phyloP scores from a whole-genome alignment of 1,140 invertebrate genomes.

The Dufourea novaeangliae region DNA sequence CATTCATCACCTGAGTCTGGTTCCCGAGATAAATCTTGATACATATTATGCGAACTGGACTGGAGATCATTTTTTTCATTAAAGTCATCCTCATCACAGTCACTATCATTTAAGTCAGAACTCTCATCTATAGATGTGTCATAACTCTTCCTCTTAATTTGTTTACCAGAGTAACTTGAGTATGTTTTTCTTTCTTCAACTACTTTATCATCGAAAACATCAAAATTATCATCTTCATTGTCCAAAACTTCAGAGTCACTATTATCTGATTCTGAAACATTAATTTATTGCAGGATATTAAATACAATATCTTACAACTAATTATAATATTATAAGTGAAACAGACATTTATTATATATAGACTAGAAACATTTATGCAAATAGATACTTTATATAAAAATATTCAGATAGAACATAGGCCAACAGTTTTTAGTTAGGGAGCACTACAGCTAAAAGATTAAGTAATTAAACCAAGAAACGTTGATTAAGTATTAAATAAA shows the following conservation, averaged over 20 bases:
- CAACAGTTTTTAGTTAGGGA: too few relatives aligned
- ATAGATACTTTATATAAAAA: too few relatives aligned
- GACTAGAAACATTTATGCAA: too few relatives aligned
- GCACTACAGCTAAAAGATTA: too few relatives aligned
- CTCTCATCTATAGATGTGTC: not conserved
- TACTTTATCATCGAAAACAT: not conserved
- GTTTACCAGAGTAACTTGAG: not conserved
- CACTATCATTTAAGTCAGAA: slow-evolving; percentile 1
- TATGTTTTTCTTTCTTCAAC: not conserved
- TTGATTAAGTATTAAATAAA: not conserved
- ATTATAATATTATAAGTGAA: too few relatives aligned
- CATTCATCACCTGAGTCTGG: slow-evolving; percentile 6
- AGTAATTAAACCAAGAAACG: too few relatives aligned
- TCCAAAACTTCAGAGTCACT: slow-evolving; percentile 12
- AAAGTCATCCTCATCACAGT: not conserved
- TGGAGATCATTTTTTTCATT: not conserved
- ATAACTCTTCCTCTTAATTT: not conserved
- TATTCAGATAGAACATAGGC: too few relatives aligned
- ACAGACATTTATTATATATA: too few relatives aligned
- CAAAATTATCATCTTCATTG: slow-evolving; percentile 5
- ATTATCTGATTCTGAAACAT: slow-evolving; percentile 26
- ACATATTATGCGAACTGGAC: not conserved
- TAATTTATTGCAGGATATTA: not conserved
- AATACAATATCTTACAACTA: too few relatives aligned
- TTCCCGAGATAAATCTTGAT: slow-evolving; percentile 8